Conservation (phyloP, 2,113 vertebrate genomes). For the Zootoca vivipara region DNA sequence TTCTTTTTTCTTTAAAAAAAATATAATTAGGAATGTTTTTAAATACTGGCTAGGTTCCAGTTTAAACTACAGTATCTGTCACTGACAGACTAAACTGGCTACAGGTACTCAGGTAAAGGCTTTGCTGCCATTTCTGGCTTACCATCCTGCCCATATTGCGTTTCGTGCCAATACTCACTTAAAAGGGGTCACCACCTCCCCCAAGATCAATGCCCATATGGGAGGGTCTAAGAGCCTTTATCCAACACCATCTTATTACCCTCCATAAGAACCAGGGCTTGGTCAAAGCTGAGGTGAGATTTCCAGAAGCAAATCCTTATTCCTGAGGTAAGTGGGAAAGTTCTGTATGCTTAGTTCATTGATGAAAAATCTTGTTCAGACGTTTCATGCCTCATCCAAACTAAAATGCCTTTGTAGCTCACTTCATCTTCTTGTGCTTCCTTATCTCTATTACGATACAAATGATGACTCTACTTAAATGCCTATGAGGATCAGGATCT, state of each 20-base stretch:
- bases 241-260: constrained; percentile 36
- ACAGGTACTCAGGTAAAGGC: constrained; percentile 28
- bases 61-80: constrained; percentile 40
- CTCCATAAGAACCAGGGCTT: not conserved
- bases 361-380: not conserved
- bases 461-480: not conserved
- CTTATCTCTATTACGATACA: not conserved
- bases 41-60: constrained; percentile 51
- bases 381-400: constrained; percentile 21
- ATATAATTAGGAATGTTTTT: constrained; percentile 46
- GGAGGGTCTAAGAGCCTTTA: constrained; percentile 44
- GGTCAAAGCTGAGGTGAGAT: not conserved
- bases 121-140: constrained; percentile 40
- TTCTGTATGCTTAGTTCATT: not conserved
- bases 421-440: constrained; percentile 4
- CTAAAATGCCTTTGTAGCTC: not conserved
- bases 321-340: not conserved
- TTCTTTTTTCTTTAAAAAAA: not conserved
- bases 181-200: not conserved
- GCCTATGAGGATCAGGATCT: constrained; percentile 2
- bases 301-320: constrained; percentile 28
- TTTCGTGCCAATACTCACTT: not conserved
- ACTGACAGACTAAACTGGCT: constrained; percentile 39
- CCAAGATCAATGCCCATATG: constrained; percentile 54
- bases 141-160: constrained; percentile 31